A percentile compares a stretch with the other conserved stretches of the same genome.
Conservation (phyloP, 2,113 vertebrate genomes). For the Anhinga rufa region DNA sequence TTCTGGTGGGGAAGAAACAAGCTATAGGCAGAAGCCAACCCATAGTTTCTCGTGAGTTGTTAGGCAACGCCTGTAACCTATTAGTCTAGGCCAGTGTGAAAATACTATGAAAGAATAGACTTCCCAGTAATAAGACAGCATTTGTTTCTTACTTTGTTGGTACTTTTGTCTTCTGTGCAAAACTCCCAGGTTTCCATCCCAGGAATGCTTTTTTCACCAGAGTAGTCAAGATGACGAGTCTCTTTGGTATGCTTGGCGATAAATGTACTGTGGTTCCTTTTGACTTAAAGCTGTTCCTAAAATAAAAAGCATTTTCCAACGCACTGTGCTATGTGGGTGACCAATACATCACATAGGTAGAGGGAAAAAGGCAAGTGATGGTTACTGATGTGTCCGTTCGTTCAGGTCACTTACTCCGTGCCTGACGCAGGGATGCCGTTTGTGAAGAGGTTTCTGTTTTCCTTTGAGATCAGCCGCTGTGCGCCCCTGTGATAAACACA, state of each 20-base stretch:
- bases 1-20: not conserved
- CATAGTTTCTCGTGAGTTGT: not conserved
- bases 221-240: not conserved
- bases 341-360: not conserved
- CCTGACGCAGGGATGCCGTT: not conserved
- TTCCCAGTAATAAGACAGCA: not conserved
- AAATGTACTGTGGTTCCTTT: not conserved
- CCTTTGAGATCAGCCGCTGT: not conserved
- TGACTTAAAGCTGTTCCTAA: not conserved
- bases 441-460: not conserved
- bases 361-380: not conserved
- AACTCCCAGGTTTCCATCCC: not conserved
- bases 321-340: not conserved
- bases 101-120: not conserved
- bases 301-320: not conserved
- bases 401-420: not conserved
- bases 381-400: rapidly evolving
- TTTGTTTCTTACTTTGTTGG: not conserved
- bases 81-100: not conserved
- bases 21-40: not conserved
- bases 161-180: not conserved
- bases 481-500: no score
- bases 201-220: not conserved
- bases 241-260: not conserved
- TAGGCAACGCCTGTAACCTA: not conserved